Base-by-base conservation (phyloP, 2,113 vertebrate genomes). In the Toxotes chatareus region DNA sequence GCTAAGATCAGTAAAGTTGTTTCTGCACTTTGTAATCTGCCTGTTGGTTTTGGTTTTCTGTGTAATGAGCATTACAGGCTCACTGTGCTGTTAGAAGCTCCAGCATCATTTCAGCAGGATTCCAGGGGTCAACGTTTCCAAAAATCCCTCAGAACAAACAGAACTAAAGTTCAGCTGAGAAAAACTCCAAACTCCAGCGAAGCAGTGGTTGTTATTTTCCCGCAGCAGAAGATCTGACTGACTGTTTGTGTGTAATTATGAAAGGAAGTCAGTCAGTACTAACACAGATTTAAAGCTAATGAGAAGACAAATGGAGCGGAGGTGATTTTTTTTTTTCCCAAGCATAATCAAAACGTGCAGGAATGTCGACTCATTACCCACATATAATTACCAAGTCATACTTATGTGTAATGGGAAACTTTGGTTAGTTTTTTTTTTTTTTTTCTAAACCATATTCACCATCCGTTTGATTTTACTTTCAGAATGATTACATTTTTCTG, bases 391-490 rank as follows among this genome's bases (percentile, higher is more conserved):
- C 84, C 82, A 84, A 86, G 83, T 88, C 71, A 78, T 61, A 88
- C 83, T 91, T 79, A 82, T 84, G 82, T 80, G 67, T 84, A 76
- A 83, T 69, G 75, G 63, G 78, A 86, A 91, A 92, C 85, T 88
- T 86, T 87, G 59, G n/a, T 36, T 55, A 36, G 46, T 73, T 10
- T 78, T 32, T 73, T 10, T 78, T 32, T 72, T 76, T 72, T 62
- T 79, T 62, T 10, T 5, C 23, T 27, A 11, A 66, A 76, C 57
- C 27, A 55, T 78, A 71, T 89, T 86, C 64, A 83, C 64, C 84
- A 81, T 71, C 74, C 65, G 13, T 92, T 90, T 89, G 76, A 92
- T 89, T 94, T 87, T 64, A 82, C 84, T 86, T 78, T 90, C 67
- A 75, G 65, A 89, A 70, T 85, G 59, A 93, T 90, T 86, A 68